Percentiles rank a stretch among this genome's conserved stretches.
Evolutionary conservation across 2,888 invertebrate species (phyloP).

Genomic region (Nomada flava): DNA sequence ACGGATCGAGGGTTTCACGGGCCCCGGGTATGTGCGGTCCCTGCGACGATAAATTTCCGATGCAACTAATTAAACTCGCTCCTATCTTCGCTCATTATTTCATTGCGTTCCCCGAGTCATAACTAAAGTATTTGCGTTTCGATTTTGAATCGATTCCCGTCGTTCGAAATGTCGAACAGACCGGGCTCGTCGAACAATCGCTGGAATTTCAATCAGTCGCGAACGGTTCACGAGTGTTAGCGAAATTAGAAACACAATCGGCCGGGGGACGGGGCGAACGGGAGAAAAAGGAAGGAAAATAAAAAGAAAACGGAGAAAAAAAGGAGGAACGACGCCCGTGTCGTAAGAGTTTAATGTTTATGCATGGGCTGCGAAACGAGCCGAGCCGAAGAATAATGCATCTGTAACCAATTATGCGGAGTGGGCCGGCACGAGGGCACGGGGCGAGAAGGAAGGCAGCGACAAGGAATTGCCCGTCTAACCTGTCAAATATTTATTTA

Average conservation of each 20-base stretch:
- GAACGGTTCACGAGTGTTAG: constrained; percentile 44
- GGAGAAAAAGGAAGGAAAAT: not conserved
- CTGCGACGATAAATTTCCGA: constrained; percentile 83
- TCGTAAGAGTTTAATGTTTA: constrained; percentile 59
- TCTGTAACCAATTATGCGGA: constrained; percentile 57
- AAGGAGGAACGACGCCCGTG: constrained; percentile 39
- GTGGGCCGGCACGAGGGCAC: constrained; percentile 25
- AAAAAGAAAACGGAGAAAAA: not conserved
- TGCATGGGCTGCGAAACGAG: constrained; percentile 58
- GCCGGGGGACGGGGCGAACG: not conserved
- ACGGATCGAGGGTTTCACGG: constrained; percentile 27
- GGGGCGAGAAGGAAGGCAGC: constrained; percentile 24
- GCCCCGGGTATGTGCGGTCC: constrained; percentile 39
- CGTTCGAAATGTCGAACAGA: constrained; percentile 12
- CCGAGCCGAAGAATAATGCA: constrained; percentile 57
- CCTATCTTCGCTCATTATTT: too few relatives aligned
- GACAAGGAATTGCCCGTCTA: constrained; percentile 26
- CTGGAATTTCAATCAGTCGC: constrained; percentile 48
- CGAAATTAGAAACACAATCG: constrained; percentile 58
- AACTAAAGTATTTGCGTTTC: too few relatives aligned
- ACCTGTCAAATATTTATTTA: constrained; percentile 72
- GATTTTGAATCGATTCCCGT: too few relatives aligned
- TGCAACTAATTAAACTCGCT: constrained; percentile 79
- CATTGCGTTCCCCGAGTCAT: too few relatives aligned
- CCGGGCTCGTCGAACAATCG: constrained; percentile 31